A percentile compares a stretch with the other conserved stretches of the same genome.
Evolutionary conservation across 2,113 vertebrate species (phyloP).

Genomic region (Thryonomys swinderianus): DNA sequence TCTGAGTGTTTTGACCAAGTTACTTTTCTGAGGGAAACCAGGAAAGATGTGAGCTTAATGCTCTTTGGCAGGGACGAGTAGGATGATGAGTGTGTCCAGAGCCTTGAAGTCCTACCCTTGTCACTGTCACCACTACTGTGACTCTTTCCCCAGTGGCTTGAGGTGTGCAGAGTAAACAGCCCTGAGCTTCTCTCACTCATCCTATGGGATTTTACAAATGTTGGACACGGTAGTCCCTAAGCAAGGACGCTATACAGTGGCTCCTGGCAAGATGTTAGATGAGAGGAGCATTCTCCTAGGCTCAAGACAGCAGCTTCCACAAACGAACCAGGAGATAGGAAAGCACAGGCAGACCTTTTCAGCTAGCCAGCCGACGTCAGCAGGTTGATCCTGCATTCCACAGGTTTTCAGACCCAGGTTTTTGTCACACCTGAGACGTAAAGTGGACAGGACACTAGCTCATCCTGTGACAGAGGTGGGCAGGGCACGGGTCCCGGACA

Average conservation of each 20-base stretch:
- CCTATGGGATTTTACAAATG: background rate
- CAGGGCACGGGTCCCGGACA: background rate
- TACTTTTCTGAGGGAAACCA: background rate
- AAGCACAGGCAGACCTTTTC: background rate
- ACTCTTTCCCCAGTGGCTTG: background rate
- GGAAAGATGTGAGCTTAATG: background rate
- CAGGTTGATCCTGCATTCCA: accelerated
- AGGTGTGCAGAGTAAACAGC: background rate
- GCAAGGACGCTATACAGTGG: background rate
- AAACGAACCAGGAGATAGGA: background rate
- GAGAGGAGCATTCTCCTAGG: background rate
- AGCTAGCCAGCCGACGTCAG: too few relatives aligned
- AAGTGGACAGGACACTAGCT: background rate
- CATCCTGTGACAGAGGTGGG: accelerated
- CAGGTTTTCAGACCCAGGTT: background rate
- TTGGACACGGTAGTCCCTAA: background rate
- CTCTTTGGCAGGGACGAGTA: background rate
- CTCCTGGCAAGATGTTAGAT: background rate
- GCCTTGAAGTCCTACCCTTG: too few relatives aligned
- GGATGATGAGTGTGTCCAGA: background rate
- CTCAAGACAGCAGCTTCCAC: background rate
- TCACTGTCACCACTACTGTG: background rate
- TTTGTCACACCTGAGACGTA: background rate
- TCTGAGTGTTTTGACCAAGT: background rate
- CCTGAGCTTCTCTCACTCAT: background rate